Percentiles rank a stretch among this genome's conserved stretches.
phyloP scores from a whole-genome alignment of 2,113 vertebrate species.

The Embiotoca jacksoni region DNA sequence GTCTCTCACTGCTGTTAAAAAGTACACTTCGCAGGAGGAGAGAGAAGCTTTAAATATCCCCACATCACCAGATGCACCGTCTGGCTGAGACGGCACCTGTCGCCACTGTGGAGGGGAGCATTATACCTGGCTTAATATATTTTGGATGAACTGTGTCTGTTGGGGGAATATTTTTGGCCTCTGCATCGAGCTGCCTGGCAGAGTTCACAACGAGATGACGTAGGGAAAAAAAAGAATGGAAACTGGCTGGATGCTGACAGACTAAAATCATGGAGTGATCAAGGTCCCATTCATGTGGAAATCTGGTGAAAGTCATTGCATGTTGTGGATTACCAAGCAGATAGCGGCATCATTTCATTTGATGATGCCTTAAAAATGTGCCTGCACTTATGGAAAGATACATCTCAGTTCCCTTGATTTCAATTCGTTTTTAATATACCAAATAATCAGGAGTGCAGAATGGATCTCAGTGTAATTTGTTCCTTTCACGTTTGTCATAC shows the following conservation, averaged over 20 bases:
- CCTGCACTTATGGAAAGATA: not conserved
- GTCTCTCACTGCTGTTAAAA: slow-evolving; percentile 48
- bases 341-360: not conserved
- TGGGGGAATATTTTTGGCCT: slow-evolving; percentile 53
- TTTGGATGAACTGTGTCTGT: slow-evolving; percentile 48
- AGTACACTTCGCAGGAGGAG: slow-evolving; percentile 50
- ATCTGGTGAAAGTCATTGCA: slow-evolving; percentile 11
- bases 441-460: not conserved
- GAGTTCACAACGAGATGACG: slow-evolving; percentile 30
- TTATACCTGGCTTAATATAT: slow-evolving; percentile 47
- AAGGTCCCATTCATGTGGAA: slow-evolving; percentile 24
- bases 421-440: slow-evolving; percentile 20
- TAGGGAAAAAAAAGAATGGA: slow-evolving; percentile 4
- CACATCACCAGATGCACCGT: slow-evolving; percentile 57
- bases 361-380: not conserved
- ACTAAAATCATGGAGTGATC: slow-evolving; percentile 31
- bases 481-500: not conserved
- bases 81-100: slow-evolving; percentile 61
- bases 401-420: not conserved
- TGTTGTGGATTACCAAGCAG: not conserved
- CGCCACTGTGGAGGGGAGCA: slow-evolving; percentile 8
- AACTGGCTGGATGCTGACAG: slow-evolving; percentile 30
- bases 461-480: not conserved
- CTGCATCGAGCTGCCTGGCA: slow-evolving; percentile 28
- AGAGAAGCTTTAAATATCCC: slow-evolving; percentile 40